Percentiles rank a stretch among this genome's conserved stretches.
phyloP scores from a whole-genome alignment of 2,888 invertebrate species.

The Drosophila falleni region DNA sequence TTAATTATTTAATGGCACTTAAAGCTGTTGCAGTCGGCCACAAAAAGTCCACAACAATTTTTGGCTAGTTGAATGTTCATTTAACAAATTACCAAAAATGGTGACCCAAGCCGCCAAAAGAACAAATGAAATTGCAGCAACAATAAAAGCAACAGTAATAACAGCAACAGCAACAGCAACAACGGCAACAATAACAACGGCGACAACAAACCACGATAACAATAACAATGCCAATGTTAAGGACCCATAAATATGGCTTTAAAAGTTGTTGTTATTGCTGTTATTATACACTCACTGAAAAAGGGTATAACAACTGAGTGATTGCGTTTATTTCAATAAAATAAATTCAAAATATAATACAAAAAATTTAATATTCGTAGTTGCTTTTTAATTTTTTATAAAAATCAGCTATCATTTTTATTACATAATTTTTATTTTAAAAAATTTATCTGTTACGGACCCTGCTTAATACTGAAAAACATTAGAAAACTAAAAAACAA shows the following conservation, averaged over 20 bases:
- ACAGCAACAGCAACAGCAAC: conserved; percentile 6
- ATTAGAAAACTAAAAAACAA: too few relatives aligned
- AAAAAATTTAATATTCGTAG: too few relatives aligned
- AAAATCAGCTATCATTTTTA: too few relatives aligned
- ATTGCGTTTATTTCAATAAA: too few relatives aligned
- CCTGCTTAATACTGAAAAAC: too few relatives aligned
- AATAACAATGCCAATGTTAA: conserved; percentile 65
- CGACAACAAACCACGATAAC: conserved; percentile 54
- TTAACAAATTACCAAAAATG: conserved; percentile 69
- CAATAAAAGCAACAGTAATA: conserved; percentile 19
- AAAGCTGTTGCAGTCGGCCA: conserved; percentile 17
- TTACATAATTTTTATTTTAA: too few relatives aligned
- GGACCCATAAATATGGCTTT: conserved; percentile 63
- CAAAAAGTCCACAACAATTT: conserved; percentile 11
- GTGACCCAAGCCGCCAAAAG: conserved; percentile 49
- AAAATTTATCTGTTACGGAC: too few relatives aligned
- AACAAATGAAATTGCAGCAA: conserved; percentile 33
- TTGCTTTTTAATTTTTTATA: too few relatives aligned
- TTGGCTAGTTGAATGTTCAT: conserved; percentile 41
- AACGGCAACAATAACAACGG: conserved; percentile 23
- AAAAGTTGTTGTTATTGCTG: conserved; percentile 42
- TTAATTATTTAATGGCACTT: conserved; percentile 64
- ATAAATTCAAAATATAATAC: too few relatives aligned
- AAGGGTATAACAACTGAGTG: neutral
- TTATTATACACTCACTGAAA: conserved; percentile 7